These are phyloP conservation scores for Lepidocyrtoides sp. DNA, from an alignment of 2,888 invertebrate genomes.

Conservation along the genomic window DNA sequence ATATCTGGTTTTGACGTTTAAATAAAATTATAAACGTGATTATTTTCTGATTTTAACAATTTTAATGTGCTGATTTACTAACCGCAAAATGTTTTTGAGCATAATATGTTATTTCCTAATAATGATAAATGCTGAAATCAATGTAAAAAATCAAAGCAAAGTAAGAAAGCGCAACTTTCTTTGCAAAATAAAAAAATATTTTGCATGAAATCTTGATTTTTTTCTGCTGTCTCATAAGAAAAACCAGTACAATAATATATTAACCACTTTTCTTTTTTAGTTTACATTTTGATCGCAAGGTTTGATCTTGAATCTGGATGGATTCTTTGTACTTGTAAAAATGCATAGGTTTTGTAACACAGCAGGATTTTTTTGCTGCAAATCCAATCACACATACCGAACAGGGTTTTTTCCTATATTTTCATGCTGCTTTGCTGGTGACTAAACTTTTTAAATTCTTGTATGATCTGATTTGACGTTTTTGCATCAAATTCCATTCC, in stretches of 20 bases:
- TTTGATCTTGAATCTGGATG: conserved; percentile 45
- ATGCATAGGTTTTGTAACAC: neutral
- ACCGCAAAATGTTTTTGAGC: too few relatives aligned
- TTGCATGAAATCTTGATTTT: conserved; percentile 63
- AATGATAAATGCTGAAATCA: too few relatives aligned
- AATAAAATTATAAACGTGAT: too few relatives aligned
- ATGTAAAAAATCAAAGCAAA: neutral
- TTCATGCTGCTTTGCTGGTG: neutral
- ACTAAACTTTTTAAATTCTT: neutral
- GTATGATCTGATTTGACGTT: conserved; percentile 29
- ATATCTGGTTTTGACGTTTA: too few relatives aligned
- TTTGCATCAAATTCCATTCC: neutral
- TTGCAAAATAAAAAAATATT: neutral
- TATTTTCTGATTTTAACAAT: too few relatives aligned
- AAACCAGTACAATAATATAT: conserved; percentile 24
- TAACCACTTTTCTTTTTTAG: conserved; percentile 19
- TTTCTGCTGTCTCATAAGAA: conserved; percentile 47
- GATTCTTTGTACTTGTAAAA: conserved; percentile 56
- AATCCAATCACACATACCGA: conserved; percentile 34
- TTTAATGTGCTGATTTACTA: too few relatives aligned
- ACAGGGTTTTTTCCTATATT: neutral
- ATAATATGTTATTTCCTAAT: too few relatives aligned
- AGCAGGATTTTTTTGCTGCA: conserved; percentile 46
- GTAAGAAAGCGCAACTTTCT: neutral
- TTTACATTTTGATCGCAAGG: conserved; percentile 21